Conservation (phyloP, 2,888 invertebrate genomes). For the Poecilus cupreus region DNA sequence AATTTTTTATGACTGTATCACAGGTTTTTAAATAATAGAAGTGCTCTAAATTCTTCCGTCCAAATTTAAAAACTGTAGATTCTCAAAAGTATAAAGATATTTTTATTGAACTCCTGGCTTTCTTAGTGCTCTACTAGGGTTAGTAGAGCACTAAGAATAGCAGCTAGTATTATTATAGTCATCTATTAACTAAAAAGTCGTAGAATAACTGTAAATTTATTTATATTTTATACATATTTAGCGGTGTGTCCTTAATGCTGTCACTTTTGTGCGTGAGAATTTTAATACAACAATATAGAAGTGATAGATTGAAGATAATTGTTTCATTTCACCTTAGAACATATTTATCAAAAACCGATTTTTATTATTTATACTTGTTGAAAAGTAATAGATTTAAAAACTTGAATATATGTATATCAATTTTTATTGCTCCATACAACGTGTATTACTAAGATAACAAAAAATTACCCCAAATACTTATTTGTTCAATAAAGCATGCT, state of each 20-base stretch:
- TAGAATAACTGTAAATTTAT: conserved; percentile 27
- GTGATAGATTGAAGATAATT: conserved; percentile 39
- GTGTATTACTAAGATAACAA: too few relatives aligned
- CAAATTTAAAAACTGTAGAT: background rate
- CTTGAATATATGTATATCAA: too few relatives aligned
- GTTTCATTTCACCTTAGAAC: background rate
- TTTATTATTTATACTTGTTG: too few relatives aligned
- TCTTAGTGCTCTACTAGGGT: too few relatives aligned
- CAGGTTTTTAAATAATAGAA: background rate
- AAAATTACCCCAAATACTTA: too few relatives aligned
- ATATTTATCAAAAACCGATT: too few relatives aligned
- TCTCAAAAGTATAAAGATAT: background rate
- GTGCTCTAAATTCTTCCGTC: conserved; percentile 26
- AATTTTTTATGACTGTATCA: background rate
- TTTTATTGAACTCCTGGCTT: too few relatives aligned
- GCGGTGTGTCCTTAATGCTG: conserved; percentile 24
- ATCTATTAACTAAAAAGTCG: background rate
- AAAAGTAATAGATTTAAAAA: too few relatives aligned
- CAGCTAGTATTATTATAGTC: too few relatives aligned
- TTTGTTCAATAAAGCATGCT: too few relatives aligned
- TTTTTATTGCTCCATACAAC: too few relatives aligned
- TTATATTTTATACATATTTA: conserved; percentile 54
- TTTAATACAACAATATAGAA: conserved; percentile 56
- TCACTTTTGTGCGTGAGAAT: conserved; percentile 52
- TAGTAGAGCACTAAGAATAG: too few relatives aligned